Conservation (phyloP, 2,888 invertebrate genomes). For the Sesia bembeciformis region DNA sequence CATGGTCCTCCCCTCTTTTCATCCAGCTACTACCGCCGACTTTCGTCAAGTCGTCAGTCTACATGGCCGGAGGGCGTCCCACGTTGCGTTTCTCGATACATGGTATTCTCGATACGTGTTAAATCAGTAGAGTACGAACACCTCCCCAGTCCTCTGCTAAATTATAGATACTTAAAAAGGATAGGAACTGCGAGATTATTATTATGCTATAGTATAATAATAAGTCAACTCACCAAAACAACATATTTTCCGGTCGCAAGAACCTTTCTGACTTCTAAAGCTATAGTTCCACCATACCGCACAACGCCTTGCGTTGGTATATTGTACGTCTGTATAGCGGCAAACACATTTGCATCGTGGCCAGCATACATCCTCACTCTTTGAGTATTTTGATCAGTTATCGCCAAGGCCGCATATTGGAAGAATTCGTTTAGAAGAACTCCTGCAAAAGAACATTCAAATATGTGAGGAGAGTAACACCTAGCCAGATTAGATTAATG, state of each 20-base stretch:
- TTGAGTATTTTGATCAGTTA: constrained; percentile 14
- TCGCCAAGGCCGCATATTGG: constrained; percentile 10
- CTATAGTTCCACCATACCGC: constrained; percentile 12
- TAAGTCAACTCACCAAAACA: constrained; percentile 24
- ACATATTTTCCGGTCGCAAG: constrained; percentile 19
- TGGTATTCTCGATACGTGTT: no score
- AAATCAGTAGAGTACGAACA: no score
- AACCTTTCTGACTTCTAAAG: constrained; percentile 26
- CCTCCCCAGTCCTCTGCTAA: no score
- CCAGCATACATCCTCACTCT: constrained; percentile 22
- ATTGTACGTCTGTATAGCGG: constrained; percentile 11
- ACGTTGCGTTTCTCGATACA: no score
- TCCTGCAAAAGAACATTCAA: constrained; percentile 10
- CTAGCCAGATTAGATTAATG: no score
- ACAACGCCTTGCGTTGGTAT: constrained; percentile 17
- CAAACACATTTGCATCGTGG: constrained; percentile 23
- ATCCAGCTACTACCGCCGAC: no score
- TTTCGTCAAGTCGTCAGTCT: no score
- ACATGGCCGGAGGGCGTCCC: no score
- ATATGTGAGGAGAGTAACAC: neutral
- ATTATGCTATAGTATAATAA: no score
- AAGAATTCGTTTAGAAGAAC: constrained; percentile 22
- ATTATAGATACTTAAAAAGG: no score
- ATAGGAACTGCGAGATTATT: no score
- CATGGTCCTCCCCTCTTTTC: no score